Percentiles rank a stretch among this genome's conserved stretches.
Evolutionary conservation across 2,113 vertebrate genomes (phyloP).

Genomic region (Tragelaphus scriptus): DNA sequence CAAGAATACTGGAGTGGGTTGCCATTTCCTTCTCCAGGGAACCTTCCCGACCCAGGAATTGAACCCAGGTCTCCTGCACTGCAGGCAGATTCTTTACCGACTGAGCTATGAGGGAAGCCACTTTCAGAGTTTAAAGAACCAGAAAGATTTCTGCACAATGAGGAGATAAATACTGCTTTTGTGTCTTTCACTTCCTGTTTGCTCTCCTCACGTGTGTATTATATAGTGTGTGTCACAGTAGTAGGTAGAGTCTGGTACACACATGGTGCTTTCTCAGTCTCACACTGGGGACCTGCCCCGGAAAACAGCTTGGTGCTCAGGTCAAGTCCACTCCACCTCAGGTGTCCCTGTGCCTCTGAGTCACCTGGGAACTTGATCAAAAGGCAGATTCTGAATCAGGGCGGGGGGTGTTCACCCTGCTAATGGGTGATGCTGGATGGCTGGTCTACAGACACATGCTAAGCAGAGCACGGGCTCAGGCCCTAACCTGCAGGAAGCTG

Average conservation of each 20-base stretch:
- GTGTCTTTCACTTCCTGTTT: background rate
- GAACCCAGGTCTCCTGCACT: background rate
- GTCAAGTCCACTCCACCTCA: background rate
- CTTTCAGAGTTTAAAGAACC: background rate
- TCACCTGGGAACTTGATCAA: background rate
- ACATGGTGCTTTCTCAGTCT: background rate
- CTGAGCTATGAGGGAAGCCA: background rate
- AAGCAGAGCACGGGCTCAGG: background rate
- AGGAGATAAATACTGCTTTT: background rate
- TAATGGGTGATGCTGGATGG: background rate
- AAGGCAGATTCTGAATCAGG: background rate
- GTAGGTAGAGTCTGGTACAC: too few species aligned
- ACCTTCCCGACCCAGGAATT: background rate
- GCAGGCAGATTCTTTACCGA: background rate
- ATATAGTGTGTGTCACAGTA: background rate
- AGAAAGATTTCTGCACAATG: background rate
- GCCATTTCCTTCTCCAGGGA: background rate
- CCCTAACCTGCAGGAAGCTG: background rate
- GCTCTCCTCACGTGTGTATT: background rate
- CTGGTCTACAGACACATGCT: too few species aligned
- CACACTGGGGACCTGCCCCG: rapidly evolving
- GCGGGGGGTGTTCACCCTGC: rapidly evolving
- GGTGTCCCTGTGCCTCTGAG: background rate
- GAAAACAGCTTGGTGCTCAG: background rate
- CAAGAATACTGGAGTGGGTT: background rate